These are phyloP conservation scores for Drosophila hamatofila DNA, from an alignment of 2,888 invertebrate genomes.

Conservation along the genomic window DNA sequence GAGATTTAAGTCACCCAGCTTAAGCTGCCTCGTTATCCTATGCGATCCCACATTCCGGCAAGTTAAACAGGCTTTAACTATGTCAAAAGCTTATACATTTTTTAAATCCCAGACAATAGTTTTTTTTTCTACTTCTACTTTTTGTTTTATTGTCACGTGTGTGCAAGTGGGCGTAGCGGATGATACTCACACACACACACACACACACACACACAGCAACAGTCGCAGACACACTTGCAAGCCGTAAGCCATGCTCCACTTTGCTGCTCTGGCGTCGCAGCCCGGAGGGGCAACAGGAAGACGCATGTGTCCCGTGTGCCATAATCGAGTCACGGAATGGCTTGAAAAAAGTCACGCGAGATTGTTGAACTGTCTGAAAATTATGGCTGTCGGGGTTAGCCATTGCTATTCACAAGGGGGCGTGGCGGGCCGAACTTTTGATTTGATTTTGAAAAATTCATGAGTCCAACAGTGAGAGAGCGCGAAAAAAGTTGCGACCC, in stretches of 20 bases:
- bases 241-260: constrained; percentile 10
- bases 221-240: background rate
- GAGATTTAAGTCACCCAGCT: constrained; percentile 5
- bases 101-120: constrained; percentile 56
- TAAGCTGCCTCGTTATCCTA: background rate
- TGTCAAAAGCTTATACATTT: constrained; percentile 47
- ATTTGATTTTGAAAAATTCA: constrained; percentile 75
- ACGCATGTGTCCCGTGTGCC: constrained; percentile 54
- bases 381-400: constrained; percentile 60
- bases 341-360: constrained; percentile 70
- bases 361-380: constrained; percentile 70
- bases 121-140: constrained; percentile 1
- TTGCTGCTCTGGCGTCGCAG: constrained; percentile 18
- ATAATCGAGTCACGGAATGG: constrained; percentile 69
- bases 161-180: background rate
- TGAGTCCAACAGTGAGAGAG: constrained; percentile 49
- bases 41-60: background rate
- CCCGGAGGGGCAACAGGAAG: constrained; percentile 26
- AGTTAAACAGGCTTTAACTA: constrained; percentile 30
- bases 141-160: constrained; percentile 44
- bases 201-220: background rate
- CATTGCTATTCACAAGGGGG: constrained; percentile 21
- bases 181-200: background rate
- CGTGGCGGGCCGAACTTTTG: constrained; percentile 49
- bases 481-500: constrained; percentile 43